Evolutionary conservation across 2,797 vertebrate genomes (phyloP).

Genomic region (Lutjanus argentimaculatus): DNA sequence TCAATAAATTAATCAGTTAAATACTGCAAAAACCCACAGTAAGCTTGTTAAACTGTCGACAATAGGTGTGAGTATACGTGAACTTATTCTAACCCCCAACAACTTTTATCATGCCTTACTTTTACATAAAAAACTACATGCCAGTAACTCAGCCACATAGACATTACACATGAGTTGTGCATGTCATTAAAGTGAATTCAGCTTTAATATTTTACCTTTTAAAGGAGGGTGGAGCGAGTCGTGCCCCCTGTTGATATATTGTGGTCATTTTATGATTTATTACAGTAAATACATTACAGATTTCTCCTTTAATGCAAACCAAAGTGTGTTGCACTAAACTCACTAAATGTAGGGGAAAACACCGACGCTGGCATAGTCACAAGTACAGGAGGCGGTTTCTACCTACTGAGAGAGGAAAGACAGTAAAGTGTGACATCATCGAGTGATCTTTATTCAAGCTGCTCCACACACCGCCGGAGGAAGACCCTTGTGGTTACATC

Average conservation of each 20-base stretch:
- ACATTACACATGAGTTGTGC: too few relatives aligned
- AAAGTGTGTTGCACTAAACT: not conserved
- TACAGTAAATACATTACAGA: too few relatives aligned
- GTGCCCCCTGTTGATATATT: too few relatives aligned
- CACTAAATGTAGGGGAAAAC: not conserved
- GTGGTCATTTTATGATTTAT: too few relatives aligned
- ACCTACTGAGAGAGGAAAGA: not conserved
- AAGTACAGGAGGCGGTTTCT: not conserved
- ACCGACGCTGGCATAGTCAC: not conserved
- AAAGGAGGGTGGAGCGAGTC: too few relatives aligned
- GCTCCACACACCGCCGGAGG: slow-evolving; percentile 23
- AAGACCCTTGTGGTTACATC: slow-evolving; percentile 30
- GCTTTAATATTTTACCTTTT: not conserved
- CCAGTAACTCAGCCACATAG: too few relatives aligned
- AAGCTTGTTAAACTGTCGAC: not conserved
- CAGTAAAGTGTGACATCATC: slow-evolving; percentile 9
- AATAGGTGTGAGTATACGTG: not conserved
- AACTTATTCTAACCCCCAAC: not conserved
- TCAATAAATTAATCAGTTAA: not conserved
- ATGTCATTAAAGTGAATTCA: not conserved
- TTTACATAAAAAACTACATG: not conserved
- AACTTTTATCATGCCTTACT: not conserved
- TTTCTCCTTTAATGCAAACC: not conserved
- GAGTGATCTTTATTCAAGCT: slow-evolving; percentile 20
- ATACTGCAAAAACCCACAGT: not conserved